Evolutionary conservation across 2,888 invertebrate genomes (phyloP).

Genomic region (Patella ulyssiponensis): DNA sequence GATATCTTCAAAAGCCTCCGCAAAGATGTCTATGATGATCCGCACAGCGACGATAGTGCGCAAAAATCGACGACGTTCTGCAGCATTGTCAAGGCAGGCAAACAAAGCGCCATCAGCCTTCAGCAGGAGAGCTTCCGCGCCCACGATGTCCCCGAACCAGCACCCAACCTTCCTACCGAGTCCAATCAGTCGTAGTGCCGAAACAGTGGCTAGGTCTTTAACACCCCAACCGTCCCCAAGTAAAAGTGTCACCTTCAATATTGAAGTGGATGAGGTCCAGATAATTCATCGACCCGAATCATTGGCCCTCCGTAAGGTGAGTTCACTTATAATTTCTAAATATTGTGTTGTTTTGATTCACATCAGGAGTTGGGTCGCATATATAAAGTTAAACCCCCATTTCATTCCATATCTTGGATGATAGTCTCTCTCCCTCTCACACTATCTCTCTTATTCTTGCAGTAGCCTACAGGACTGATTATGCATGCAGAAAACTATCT

Average conservation of each 20-base stretch:
- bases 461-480: too few relatives aligned
- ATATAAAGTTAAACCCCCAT: too few relatives aligned
- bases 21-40: slow-evolving; percentile 34
- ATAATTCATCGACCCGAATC: slow-evolving; percentile 36
- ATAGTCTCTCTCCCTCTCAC: slow-evolving; percentile 13
- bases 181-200: slow-evolving; percentile 45
- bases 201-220: slow-evolving; percentile 38
- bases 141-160: slow-evolving; percentile 38
- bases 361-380: too few relatives aligned
- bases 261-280: slow-evolving; percentile 40
- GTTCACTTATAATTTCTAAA: background rate
- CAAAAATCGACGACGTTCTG: slow-evolving; percentile 38
- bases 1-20: too few relatives aligned
- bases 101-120: slow-evolving; percentile 1
- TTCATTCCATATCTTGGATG: background rate
- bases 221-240: slow-evolving; percentile 30
- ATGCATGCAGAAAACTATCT: too few relatives aligned
- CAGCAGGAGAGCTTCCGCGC: slow-evolving; percentile 42
- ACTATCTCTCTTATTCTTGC: slow-evolving; percentile 16
- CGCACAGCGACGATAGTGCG: slow-evolving; percentile 35
- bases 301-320: slow-evolving; percentile 29
- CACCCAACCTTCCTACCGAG: slow-evolving; percentile 31
- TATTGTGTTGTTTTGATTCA: background rate
- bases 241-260: slow-evolving; percentile 44
- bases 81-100: background rate